phyloP scores from a whole-genome alignment of 2,113 vertebrate genomes.

The Charadrius vociferus region DNA sequence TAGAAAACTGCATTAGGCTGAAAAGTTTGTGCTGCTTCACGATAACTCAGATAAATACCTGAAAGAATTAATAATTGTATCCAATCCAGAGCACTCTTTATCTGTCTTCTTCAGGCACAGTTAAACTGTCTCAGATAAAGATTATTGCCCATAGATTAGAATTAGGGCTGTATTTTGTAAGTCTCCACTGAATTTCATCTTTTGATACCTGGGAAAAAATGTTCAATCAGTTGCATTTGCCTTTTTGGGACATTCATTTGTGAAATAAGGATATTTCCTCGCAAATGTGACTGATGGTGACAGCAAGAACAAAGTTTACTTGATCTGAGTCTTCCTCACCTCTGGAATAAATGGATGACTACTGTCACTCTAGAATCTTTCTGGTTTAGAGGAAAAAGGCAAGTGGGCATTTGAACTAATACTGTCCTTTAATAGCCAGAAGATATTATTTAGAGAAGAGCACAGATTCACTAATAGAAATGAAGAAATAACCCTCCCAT shows the following conservation, averaged over 20 bases:
- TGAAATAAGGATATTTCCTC: background rate
- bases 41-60: background rate
- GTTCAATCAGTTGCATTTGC: background rate
- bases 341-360: background rate
- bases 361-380: background rate
- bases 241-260: background rate
- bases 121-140: background rate
- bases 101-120: background rate
- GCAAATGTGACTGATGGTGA: background rate
- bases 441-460: background rate
- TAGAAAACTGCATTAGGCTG: background rate
- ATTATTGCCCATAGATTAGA: background rate
- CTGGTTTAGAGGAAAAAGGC: background rate
- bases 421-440: background rate
- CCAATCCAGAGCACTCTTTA: background rate
- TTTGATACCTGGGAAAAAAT: background rate
- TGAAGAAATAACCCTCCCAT: background rate
- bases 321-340: background rate
- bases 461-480: background rate
- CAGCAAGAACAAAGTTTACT: background rate
- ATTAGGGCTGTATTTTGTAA: background rate
- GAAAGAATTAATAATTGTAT: background rate
- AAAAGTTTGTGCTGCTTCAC: background rate
- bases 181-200: background rate
- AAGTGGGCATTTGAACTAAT: background rate